These are phyloP conservation scores for Callimorpha dominula DNA, from an alignment of 2,888 invertebrate species.

Conservation along the genomic window DNA sequence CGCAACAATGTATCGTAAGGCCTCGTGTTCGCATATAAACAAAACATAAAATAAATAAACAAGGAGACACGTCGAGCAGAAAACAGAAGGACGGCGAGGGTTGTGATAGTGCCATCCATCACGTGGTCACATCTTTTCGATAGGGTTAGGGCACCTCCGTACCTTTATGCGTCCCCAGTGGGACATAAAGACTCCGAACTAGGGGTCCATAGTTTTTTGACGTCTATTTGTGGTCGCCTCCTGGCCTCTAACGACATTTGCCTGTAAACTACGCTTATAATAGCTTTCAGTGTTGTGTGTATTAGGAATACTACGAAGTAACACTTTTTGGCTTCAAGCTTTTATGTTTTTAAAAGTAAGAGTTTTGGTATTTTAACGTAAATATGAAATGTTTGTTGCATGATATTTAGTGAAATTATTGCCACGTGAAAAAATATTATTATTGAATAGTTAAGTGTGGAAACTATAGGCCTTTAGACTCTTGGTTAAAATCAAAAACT, in stretches of 20 bases:
- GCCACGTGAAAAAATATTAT: too few relatives aligned
- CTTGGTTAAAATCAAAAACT: too few relatives aligned
- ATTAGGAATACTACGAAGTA: constrained; percentile 41
- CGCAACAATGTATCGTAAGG: constrained; percentile 47
- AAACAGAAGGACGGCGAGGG: constrained; percentile 79
- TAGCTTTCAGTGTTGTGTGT: constrained; percentile 37
- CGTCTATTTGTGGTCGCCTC: constrained; percentile 85
- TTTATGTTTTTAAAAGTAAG: constrained; percentile 12
- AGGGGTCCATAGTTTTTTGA: constrained; percentile 83
- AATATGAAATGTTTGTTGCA: background rate
- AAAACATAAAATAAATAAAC: constrained; percentile 83
- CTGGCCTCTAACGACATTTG: constrained; percentile 77
- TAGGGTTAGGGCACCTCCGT: constrained; percentile 85
- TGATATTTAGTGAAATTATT: background rate
- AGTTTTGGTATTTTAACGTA: background rate
- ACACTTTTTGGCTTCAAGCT: constrained; percentile 30
- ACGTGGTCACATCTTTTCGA: constrained; percentile 84
- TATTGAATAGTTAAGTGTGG: too few relatives aligned
- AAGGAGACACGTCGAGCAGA: constrained; percentile 70
- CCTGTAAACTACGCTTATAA: constrained; percentile 62
- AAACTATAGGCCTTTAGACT: too few relatives aligned
- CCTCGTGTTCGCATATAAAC: constrained; percentile 80
- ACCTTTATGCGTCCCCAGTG: constrained; percentile 86
- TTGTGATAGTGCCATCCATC: constrained; percentile 84
- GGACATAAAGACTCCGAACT: constrained; percentile 79